phyloP scores from a whole-genome alignment of 2,797 vertebrate genomes.

The Lepidocolaptes lacrymiger region DNA sequence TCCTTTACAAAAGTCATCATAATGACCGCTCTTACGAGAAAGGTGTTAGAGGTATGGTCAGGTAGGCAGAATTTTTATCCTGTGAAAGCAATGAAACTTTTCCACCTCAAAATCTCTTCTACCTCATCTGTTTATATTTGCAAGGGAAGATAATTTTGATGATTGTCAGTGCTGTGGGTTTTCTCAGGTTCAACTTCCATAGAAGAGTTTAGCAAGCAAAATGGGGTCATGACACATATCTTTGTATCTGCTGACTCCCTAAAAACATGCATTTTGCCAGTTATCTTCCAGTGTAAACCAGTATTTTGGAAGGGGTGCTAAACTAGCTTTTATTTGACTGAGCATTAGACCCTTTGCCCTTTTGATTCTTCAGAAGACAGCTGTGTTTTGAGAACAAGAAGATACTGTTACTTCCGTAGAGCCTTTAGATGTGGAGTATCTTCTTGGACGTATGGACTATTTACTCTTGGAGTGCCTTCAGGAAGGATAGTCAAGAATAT shows the following conservation, averaged over 20 bases:
- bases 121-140: neutral
- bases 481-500: neutral
- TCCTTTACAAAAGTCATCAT: neutral
- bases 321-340: neutral
- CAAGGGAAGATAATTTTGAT: neutral
- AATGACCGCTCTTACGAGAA: neutral
- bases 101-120: neutral
- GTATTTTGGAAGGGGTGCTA: neutral
- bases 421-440: neutral
- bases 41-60: neutral
- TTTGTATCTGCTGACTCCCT: neutral
- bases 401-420: neutral
- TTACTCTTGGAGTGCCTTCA: neutral
- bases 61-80: neutral
- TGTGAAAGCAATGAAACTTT: neutral
- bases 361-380: neutral
- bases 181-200: neutral
- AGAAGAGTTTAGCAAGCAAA: neutral
- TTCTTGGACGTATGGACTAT: neutral
- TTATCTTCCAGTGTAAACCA: neutral
- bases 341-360: neutral
- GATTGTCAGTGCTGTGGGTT: neutral
- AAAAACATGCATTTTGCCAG: neutral
- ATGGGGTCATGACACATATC: neutral
- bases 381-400: neutral